Evolutionary conservation across 2,113 vertebrate species (phyloP).

Genomic region (Suncus etruscus): DNA sequence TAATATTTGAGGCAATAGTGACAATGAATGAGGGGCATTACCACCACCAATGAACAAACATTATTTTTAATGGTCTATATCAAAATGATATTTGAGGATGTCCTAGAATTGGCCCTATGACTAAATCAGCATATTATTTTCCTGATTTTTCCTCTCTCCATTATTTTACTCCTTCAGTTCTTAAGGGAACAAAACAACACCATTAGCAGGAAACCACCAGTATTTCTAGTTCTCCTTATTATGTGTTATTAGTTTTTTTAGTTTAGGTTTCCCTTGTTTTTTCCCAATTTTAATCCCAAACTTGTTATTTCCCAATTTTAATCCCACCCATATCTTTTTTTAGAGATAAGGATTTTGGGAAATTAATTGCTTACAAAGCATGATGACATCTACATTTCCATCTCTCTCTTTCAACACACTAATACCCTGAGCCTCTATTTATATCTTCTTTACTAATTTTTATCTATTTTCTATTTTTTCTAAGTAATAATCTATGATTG

Average conservation of each 20-base stretch:
- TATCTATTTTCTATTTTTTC: neutral
- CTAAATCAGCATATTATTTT: neutral
- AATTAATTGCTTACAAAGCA: neutral
- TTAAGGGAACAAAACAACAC: constrained; percentile 4
- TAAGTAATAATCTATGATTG: neutral
- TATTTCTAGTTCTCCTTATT: neutral
- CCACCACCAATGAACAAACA: too few relatives aligned
- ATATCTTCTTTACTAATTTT: neutral
- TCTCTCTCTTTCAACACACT: neutral
- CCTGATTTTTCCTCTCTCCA: neutral
- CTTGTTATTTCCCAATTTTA: neutral
- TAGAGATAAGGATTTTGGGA: neutral
- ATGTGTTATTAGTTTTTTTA: neutral
- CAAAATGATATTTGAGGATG: neutral
- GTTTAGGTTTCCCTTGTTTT: neutral
- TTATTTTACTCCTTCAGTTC: neutral
- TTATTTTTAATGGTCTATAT: neutral
- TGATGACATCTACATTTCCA: too few relatives aligned
- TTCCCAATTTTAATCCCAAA: neutral
- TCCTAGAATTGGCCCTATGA: neutral
- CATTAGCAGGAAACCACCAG: neutral
- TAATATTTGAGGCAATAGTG: too few relatives aligned
- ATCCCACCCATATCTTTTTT: neutral
- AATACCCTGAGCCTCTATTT: neutral
- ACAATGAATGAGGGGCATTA: too few relatives aligned